Evolutionary conservation across 2,113 vertebrate genomes (phyloP), one percentile per base, ranked within the genome.

Genomic region (Egretta garzetta): DNA sequence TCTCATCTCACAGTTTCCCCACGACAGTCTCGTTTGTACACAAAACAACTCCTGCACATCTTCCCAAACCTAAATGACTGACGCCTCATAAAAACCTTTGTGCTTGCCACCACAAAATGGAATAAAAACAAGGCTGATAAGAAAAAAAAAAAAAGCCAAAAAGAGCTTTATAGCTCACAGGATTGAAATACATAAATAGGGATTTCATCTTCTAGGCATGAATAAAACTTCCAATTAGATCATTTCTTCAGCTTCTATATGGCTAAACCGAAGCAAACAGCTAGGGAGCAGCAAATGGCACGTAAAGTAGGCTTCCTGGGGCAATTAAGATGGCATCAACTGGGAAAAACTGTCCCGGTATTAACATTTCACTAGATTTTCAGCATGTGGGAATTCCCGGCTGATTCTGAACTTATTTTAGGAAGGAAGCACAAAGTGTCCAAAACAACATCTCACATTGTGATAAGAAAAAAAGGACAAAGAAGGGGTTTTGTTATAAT

Each of bases 1-100:
- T 41, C 47, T 75, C 28, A 21, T 23, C 70, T 60, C 63, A 47
- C 15, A 72, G 43, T 26, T 88, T 55, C 59, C 55, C 53, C 43
- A 74, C 0, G 0, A 26, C 0, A 1, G 17, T 70, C n/a, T 75
- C 4, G 1, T 85, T 45, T 70, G n/a, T 49, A 62, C 32, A 67
- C 41, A n/a, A 74, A 84, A 76, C 16, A 53, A 18, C 8, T 82
- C 33, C 75, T 59, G 45, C 62, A 14, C 37, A 28, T 55, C 59
- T 45, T 88, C 52, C 67, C 63, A 77, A 76, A 59, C 13, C 41
- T 58, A 63, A 95, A 70, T 23, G 50, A 83, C 37, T 70, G 74
- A 66, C 39, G 39, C 26, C 35, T 86, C 59, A 52, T 73, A 83
- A 90, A 58, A 17, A n/a, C 13, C 22, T 76, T 62, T 58, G 22